Evolutionary conservation across 2,888 invertebrate genomes (phyloP), one percentile per base, ranked within the genome.

Genomic region (Oligia latruncula): DNA sequence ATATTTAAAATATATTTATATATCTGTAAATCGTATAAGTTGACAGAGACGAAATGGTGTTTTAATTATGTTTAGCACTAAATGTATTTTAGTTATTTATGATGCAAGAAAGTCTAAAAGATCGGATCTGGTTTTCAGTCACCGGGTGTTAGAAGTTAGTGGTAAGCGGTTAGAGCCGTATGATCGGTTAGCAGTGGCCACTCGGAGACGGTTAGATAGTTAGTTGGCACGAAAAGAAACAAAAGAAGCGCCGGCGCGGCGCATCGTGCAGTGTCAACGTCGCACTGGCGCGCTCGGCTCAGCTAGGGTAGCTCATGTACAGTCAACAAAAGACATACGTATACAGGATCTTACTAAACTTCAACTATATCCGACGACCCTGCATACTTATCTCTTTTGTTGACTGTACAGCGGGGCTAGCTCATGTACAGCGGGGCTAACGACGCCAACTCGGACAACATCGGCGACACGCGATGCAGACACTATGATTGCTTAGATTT

Each of bases 161-260:
- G 92, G 90, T 85, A 95, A 95, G 95, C 95, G 86, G 83, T 87
- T 87, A 91, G 92, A 92, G 90, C 88, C 90, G 89, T 91, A 93
- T 93, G 93, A 91, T 92, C 90, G 90, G 93, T 95, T 95, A 95
- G 93, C 90, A 91, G 90, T 86, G 86, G 88, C 86, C 89, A 88
- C 83, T 86, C 85, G 74, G 88, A 86, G 89, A 86, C 85, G 74
- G 80, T 88, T 87, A 87, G 80, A 80, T 70, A 85, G 89, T 90
- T 90, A 90, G 88, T 91, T 83, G 80, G 81, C 91, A 94, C 92
- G 64, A 92, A 91, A 93, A 93, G 90, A 93, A 93, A 93, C 86
- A 94, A 92, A 95, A 92, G 87, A 93, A 94, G 94, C 93, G 86
- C 91, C 89, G 91, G 73, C 90, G 90, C 89, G 86, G 90, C 90